Conservation (phyloP, 1,140 invertebrate species). For the Eciton burchellii region DNA sequence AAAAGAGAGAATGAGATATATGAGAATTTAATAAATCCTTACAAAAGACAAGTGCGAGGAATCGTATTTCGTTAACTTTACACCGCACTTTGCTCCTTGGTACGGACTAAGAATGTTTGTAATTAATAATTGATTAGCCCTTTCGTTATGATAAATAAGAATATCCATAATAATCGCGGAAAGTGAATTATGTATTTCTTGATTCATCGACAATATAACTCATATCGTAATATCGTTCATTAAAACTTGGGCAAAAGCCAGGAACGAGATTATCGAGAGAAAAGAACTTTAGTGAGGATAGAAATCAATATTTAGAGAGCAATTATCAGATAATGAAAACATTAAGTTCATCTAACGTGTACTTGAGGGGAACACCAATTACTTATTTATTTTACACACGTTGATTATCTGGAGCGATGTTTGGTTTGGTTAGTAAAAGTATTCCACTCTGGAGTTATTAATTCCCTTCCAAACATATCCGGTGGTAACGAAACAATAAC, state of each 20-base stretch:
- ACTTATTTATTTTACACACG: constrained; percentile 17
- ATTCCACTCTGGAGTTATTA: constrained; percentile 12
- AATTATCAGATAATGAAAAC: constrained; percentile 36
- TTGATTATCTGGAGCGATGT: neutral
- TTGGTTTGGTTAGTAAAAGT: constrained; percentile 1
- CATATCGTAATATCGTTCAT: neutral
- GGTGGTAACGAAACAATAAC: constrained; percentile 9
- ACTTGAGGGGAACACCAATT: neutral
- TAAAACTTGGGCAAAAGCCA: constrained; percentile 1
- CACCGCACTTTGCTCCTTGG: constrained; percentile 2
- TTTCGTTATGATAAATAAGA: neutral
- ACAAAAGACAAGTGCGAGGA: neutral
- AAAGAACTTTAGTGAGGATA: neutral
- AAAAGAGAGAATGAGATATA: neutral
- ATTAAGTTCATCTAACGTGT: constrained; percentile 3
- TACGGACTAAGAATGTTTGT: neutral
- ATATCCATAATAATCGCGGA: neutral
- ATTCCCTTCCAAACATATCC: constrained; percentile 15
- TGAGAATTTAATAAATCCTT: neutral
- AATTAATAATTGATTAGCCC: neutral
- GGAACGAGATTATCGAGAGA: neutral
- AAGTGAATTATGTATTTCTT: neutral
- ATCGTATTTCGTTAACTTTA: neutral
- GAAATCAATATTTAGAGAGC: constrained; percentile 19
- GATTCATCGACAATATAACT: constrained; percentile 26